Evolutionary conservation across 2,113 vertebrate genomes (phyloP), one percentile per base, ranked within the genome.

Genomic region (Stictonetta naevosa): DNA sequence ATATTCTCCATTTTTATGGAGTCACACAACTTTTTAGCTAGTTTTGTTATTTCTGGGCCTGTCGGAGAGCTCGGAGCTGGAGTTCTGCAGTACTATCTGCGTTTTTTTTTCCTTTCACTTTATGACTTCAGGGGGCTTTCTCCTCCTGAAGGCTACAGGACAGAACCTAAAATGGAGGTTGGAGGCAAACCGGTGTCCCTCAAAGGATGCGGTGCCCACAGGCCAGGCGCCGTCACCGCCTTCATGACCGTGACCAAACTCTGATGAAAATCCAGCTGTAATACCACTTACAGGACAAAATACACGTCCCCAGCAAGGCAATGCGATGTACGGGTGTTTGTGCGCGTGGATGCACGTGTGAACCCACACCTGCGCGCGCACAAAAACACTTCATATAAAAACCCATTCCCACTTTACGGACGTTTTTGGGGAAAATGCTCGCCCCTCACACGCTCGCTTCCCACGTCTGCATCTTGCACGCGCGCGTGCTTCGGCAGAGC

Each of bases 361-460:
- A 20, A 21, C 5, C 14, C 40, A 48, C 6, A 0, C 56, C 38
- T 40, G 9, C 0, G 23, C 13, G 34, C 17, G 4, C 5, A 8
- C 28, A 11, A 38, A 38, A 74, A 2, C 31, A 1, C 34, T 13
- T 60, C 1, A 0, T 1, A 4, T 0, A 19, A 10, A 53, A 12
- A 34, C 0, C 0, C 1, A 0, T 8, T 25, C 5, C 48, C 29
- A 0, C 2, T 25, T 88, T 14, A 1, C 1, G 12, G 1, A 1
- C 5, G 0, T 12, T 3, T 56, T 82, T 40, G 42, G 11, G 6
- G 15, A 0, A 2, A 14, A 16, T 3, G 3, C 66, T 36, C 42
- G 0, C 67, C 40, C 2, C 58, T 26, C 3, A 15, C 50, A 4
- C 6, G 17, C 73, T 59, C 3, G 3, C 80, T 25, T 22, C 3